Evolutionary conservation across 1,140 invertebrate genomes (phyloP).

Genomic region (Euwallacea fornicatus): DNA sequence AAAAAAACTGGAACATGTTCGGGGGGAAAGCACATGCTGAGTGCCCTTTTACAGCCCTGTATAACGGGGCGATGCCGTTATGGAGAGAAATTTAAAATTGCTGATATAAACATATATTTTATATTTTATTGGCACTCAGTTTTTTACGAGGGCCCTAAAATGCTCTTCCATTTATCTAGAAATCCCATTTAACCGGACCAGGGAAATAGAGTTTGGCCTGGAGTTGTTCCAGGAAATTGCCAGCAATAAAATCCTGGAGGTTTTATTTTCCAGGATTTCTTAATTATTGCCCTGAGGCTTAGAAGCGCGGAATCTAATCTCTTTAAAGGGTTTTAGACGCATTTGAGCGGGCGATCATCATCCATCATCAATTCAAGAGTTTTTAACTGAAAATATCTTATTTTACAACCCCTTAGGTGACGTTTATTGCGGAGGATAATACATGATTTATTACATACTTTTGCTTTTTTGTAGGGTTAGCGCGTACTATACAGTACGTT

Average conservation of each 20-base stretch:
- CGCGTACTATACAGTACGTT: no score
- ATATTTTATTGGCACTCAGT: conserved; percentile 33
- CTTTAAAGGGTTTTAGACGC: no score
- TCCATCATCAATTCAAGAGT: no score
- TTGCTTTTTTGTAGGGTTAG: no score
- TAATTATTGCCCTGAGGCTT: no score
- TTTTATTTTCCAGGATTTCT: no score
- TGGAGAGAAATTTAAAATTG: conserved; percentile 28
- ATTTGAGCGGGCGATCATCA: no score
- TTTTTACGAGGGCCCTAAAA: conserved; percentile 24
- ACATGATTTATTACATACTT: no score
- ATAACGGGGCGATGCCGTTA: conserved; percentile 5
- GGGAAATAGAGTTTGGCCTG: conserved; percentile 18
- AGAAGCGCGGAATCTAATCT: no score
- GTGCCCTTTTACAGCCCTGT: conserved; percentile 22
- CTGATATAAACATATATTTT: conserved; percentile 36
- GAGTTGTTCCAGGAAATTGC: background rate
- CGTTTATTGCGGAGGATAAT: no score
- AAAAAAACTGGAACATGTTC: conserved; percentile 25
- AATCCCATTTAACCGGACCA: conserved; percentile 33
- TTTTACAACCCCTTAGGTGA: no score
- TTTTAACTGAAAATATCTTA: no score
- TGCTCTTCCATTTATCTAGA: conserved; percentile 33
- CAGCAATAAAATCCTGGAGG: background rate
- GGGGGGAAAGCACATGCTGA: conserved; percentile 26